A percentile compares a stretch with the other conserved stretches of the same genome.
phyloP scores from a whole-genome alignment of 2,113 vertebrate genomes.

The Rousettus leschenaultii region DNA sequence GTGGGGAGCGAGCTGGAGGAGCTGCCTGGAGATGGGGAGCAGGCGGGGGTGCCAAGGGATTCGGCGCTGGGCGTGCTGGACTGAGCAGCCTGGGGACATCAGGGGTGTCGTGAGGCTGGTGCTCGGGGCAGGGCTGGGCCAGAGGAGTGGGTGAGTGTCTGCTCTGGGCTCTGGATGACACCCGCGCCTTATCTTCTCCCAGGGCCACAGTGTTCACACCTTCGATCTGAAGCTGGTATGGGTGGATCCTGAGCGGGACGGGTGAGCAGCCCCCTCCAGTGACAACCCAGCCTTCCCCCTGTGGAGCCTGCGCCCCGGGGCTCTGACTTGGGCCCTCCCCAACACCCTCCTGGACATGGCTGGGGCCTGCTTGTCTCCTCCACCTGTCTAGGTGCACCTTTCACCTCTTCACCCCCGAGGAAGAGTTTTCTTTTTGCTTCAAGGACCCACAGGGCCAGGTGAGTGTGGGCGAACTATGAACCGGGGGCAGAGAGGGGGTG shows the following conservation, averaged over 20 bases:
- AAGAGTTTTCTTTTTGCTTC: slow-evolving; percentile 69
- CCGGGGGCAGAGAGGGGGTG: fast-evolving
- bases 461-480: not conserved
- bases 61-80: not conserved
- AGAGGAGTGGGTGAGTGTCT: not conserved
- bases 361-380: not conserved
- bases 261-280: slow-evolving; percentile 64
- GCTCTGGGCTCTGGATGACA: not conserved
- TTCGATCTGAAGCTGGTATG: slow-evolving; percentile 85
- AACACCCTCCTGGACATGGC: not conserved
- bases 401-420: slow-evolving; percentile 78
- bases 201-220: slow-evolving; percentile 79
- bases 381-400: slow-evolving; percentile 49
- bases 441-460: slow-evolving; percentile 71
- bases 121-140: not conserved
- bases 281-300: not conserved
- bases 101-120: not conserved
- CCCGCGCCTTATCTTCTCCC: not conserved
- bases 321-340: not conserved
- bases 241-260: slow-evolving; percentile 67
- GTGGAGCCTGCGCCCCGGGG: not conserved
- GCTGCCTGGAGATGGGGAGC: not conserved
- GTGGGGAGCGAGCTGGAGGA: not conserved
- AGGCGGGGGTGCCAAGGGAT: not conserved
- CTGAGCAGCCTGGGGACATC: not conserved